Evolutionary conservation across 2,113 vertebrate genomes (phyloP), one percentile per base, ranked within the genome.

Genomic region (Procavia capensis): DNA sequence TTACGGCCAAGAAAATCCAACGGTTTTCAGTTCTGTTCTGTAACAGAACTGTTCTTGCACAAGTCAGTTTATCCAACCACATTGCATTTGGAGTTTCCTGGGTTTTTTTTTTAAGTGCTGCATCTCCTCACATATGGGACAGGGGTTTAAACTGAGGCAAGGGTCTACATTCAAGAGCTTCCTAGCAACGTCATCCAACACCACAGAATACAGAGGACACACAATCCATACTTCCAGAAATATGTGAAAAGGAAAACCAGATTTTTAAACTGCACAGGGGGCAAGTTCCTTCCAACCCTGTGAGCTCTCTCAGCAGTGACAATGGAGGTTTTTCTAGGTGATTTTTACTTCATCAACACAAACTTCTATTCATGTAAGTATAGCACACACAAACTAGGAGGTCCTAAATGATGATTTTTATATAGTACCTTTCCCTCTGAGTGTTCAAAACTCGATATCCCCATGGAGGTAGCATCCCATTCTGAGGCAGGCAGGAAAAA

Each of bases 241-340:
- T 20, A 41, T 3, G 86, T 5, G 45, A 81, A 94, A 85, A 87
- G 34, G 29, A 80, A 93, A 92, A 87, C 27, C 47, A 93, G 27
- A 66, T 54, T 70, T 5, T 5, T 41, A 81, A 82, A 83, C 17
- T 6, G 20, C 81, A 22, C 43, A 45, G 9, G 41, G 11, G 36
- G 10, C 43, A 91, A 74, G 8, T 94, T 87, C 45, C 64, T 79
- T 64, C 72, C 39, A 84, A 50, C 64, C 45, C 50, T 85, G 9
- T 70, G 34, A 34, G 76, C 59, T 84, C 47, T 74, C 43, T n/a
- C 9, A 82, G 45, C 54, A 80, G 43, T 63, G 27, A 85, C 39
- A 79, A 90, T 22, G n/a, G 17, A 78, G n/a, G 47, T 17, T 19
- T 39, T 45, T 74, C 14, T 63, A 63, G 50, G 50, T 50, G 36